phyloP scores from a whole-genome alignment of 2,797 vertebrate genomes.

The Brachymystax lenok region DNA sequence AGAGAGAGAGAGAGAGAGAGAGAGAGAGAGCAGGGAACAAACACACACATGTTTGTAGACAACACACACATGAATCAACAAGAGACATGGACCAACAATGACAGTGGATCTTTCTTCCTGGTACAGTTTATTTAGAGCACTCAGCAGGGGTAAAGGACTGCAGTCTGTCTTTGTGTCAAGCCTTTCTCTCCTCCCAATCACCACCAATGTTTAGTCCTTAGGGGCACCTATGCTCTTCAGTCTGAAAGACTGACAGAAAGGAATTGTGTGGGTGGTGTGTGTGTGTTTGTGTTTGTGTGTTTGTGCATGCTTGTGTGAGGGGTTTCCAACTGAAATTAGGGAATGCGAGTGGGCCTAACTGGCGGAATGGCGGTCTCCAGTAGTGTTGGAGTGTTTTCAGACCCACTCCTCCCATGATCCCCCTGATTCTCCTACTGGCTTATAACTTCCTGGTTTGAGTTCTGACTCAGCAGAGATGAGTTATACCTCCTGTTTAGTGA shows the following conservation, averaged over 20 bases:
- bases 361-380: constrained; percentile 58
- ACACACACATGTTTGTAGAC: too few species aligned
- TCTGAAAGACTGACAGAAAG: constrained; percentile 53
- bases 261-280: constrained; percentile 36
- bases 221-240: constrained; percentile 51
- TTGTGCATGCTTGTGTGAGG: constrained; percentile 51
- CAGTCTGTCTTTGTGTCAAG: not conserved
- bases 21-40: not conserved
- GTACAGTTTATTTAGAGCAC: not conserved
- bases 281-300: constrained; percentile 9
- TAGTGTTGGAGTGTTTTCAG: constrained; percentile 46
- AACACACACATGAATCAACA: not conserved
- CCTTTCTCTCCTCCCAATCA: not conserved
- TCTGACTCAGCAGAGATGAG: constrained; percentile 83
- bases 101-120: not conserved
- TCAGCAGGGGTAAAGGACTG: not conserved
- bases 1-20: not conserved
- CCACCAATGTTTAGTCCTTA: not conserved
- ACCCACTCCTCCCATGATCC: not conserved
- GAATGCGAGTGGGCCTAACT: constrained; percentile 56
- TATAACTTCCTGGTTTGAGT: constrained; percentile 89
- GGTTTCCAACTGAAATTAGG: constrained; percentile 73
- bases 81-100: not conserved
- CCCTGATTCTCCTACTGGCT: constrained; percentile 68
- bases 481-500: constrained; percentile 81